phyloP scores from a whole-genome alignment of 1,140 invertebrate genomes.

The Anadara kagoshimensis region DNA sequence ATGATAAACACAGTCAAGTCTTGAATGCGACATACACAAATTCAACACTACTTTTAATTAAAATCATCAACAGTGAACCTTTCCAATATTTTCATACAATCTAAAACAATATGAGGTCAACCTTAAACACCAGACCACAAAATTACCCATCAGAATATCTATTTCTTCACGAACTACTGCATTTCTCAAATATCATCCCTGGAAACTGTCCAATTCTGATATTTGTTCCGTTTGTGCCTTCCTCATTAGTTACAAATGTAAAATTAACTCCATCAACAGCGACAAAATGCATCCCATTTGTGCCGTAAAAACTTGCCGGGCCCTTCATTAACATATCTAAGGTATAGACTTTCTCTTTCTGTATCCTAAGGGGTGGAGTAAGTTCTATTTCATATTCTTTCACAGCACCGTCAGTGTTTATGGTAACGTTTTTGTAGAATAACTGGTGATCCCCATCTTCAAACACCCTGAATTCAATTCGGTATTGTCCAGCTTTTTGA shows the following conservation, averaged over 20 bases:
- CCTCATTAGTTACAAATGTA: conserved; percentile 22
- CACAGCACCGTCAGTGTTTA: conserved; percentile 22
- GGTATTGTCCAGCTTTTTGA: conserved; percentile 20
- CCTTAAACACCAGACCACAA: too few relatives aligned
- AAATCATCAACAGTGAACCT: too few relatives aligned
- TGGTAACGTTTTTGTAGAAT: conserved; percentile 1
- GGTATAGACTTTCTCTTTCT: conserved; percentile 16
- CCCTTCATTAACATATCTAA: conserved; percentile 27
- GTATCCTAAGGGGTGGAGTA: conserved; percentile 10
- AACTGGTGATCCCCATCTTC: conserved; percentile 1
- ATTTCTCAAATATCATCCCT: conserved; percentile 33
- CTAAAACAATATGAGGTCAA: too few relatives aligned
- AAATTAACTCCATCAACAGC: conserved; percentile 20
- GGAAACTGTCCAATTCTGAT: conserved; percentile 32
- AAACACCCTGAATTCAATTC: conserved; percentile 23
- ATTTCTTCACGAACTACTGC: too few relatives aligned
- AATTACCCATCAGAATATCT: too few relatives aligned
- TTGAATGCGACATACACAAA: too few relatives aligned
- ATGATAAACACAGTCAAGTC: too few relatives aligned
- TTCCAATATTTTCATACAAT: too few relatives aligned
- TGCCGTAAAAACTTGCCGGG: conserved; percentile 36
- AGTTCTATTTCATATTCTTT: conserved; percentile 28
- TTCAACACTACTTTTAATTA: too few relatives aligned
- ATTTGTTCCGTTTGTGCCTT: conserved; percentile 29
- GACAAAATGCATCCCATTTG: conserved; percentile 8